Conservation (phyloP, 2,113 vertebrate genomes). For the Myiozetetes cayanensis region DNA sequence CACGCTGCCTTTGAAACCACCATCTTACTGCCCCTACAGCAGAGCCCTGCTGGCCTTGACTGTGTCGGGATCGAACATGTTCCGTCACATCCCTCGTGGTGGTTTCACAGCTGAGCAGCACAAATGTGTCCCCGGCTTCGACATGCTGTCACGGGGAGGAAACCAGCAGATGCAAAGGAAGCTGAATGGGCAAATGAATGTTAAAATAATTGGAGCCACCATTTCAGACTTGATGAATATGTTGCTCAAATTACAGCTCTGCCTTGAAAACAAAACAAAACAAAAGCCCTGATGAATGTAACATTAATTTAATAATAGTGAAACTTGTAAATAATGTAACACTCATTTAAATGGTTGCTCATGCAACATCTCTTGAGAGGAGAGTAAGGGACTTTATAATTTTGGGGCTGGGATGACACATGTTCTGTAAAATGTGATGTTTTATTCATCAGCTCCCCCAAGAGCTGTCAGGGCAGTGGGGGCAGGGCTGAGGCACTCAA, state of each 20-base stretch:
- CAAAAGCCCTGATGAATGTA: slow-evolving; percentile 52
- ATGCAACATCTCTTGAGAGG: slow-evolving; percentile 40
- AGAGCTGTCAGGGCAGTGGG: not conserved
- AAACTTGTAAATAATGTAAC: slow-evolving; percentile 68
- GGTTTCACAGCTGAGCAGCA: not conserved
- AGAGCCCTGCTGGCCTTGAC: not conserved
- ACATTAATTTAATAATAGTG: slow-evolving; percentile 67
- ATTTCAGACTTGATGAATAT: slow-evolving; percentile 65
- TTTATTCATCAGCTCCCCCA: slow-evolving; percentile 34
- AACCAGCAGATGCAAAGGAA: slow-evolving; percentile 64
- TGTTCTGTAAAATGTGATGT: not conserved
- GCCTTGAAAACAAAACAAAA: slow-evolving; percentile 59
- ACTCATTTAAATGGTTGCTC: slow-evolving; percentile 49
- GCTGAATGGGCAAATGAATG: slow-evolving; percentile 65
- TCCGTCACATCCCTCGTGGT: not conserved
- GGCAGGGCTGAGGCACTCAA: rapidly evolving
- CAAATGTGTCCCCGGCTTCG: not conserved
- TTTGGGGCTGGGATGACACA: slow-evolving; percentile 25
- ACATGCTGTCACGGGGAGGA: not conserved
- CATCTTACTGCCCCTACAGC: not conserved
- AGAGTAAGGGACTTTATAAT: not conserved
- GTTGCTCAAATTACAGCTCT: slow-evolving; percentile 64
- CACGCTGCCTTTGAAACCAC: not conserved
- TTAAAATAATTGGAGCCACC: slow-evolving; percentile 65
- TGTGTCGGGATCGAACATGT: rapidly evolving